Conservation (phyloP, 2,113 vertebrate species). For the Neomonachus schauinslandi region DNA sequence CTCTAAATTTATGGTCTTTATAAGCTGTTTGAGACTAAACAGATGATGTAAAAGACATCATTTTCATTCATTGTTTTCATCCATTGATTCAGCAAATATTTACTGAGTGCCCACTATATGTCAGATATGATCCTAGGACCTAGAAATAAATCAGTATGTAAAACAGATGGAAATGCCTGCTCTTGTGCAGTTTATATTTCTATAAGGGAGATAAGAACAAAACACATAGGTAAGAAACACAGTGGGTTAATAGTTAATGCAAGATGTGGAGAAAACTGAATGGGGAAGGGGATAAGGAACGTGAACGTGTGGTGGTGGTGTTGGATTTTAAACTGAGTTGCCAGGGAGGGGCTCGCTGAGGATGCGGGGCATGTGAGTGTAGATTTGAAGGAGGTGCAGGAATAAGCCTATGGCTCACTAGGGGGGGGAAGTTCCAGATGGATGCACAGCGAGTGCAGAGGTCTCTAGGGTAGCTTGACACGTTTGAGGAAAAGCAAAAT, state of each 20-base stretch:
- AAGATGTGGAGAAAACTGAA: not conserved
- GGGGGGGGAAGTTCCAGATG: not conserved
- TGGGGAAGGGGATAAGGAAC: not conserved
- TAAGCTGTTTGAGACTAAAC: not conserved
- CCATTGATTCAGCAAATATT: not conserved
- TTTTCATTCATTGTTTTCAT: not conserved
- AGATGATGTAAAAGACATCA: too few relatives aligned
- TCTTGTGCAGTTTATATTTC: not conserved
- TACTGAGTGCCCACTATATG: not conserved
- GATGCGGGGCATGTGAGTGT: fast-evolving
- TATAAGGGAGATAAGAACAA: not conserved
- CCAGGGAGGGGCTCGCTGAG: not conserved
- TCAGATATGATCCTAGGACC: not conserved
- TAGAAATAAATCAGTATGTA: not conserved
- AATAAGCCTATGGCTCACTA: not conserved
- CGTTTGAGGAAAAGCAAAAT: not conserved
- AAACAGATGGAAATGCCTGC: not conserved
- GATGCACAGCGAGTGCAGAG: not conserved
- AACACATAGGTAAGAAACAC: not conserved
- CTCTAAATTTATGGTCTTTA: not conserved
- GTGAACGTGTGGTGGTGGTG: too few relatives aligned
- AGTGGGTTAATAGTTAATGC: not conserved
- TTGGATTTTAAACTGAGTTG: not conserved
- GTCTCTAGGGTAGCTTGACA: not conserved
- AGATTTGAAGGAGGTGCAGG: not conserved